Conservation (phyloP, 2,113 vertebrate species). For the Hystrix brachyura region DNA sequence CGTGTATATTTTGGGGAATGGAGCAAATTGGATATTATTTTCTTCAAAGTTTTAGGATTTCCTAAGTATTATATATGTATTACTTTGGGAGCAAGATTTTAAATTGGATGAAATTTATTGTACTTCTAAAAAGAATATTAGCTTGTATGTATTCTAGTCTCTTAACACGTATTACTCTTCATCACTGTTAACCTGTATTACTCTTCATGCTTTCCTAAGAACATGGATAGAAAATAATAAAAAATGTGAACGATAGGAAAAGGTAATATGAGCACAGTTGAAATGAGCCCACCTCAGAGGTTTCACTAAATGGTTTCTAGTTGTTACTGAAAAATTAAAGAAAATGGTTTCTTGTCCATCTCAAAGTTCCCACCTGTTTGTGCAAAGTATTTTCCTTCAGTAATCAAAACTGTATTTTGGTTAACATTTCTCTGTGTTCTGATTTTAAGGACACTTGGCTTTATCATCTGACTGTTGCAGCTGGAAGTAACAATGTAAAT, state of each 20-base stretch:
- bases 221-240: not conserved
- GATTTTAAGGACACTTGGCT: slow-evolving; percentile 94
- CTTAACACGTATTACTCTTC: not conserved
- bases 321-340: slow-evolving; percentile 53
- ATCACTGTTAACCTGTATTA: not conserved
- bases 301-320: slow-evolving; percentile 10
- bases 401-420: not conserved
- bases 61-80: slow-evolving; percentile 18
- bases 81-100: slow-evolving; percentile 45
- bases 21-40: not conserved
- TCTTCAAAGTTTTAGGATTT: slow-evolving; percentile 33
- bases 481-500: slow-evolving; percentile 92
- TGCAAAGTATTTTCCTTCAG: not conserved
- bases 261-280: not conserved
- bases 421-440: slow-evolving; percentile 68
- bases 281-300: not conserved
- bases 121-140: slow-evolving; percentile 36
- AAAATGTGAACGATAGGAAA: not conserved
- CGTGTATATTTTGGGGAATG: not conserved
- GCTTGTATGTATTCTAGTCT: slow-evolving; percentile 31
- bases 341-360: not conserved
- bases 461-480: slow-evolving; percentile 96
- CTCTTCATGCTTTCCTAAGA: slow-evolving; percentile 42
- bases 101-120: slow-evolving; percentile 24
- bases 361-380: not conserved